Evolutionary conservation across 2,888 invertebrate species (phyloP).

Genomic region (Drosophila meridionalis): DNA sequence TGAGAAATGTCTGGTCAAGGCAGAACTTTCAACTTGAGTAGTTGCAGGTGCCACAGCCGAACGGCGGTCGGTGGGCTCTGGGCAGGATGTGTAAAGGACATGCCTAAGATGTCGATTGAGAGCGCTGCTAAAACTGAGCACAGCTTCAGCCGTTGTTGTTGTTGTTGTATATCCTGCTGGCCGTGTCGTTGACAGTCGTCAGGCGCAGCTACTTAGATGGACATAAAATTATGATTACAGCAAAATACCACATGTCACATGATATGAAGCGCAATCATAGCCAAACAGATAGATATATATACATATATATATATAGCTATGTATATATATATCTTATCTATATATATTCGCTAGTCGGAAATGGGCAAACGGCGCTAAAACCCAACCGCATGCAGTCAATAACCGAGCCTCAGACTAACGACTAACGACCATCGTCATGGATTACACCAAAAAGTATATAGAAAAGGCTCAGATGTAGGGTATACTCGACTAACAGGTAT

Average conservation of each 20-base stretch:
- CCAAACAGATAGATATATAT: not conserved
- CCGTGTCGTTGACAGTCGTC: conserved; percentile 73
- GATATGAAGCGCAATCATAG: conserved; percentile 16
- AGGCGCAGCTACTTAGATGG: conserved; percentile 77
- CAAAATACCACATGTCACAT: conserved; percentile 75
- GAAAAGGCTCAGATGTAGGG: not conserved
- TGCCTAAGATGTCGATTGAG: conserved; percentile 52
- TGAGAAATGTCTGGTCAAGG: conserved; percentile 3
- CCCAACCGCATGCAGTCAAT: conserved; percentile 54
- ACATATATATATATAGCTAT: not conserved
- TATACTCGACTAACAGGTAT: conserved; percentile 2
- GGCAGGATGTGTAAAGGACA: conserved; percentile 35
- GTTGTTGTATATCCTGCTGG: not conserved
- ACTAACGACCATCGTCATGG: conserved; percentile 62
- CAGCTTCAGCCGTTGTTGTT: conserved; percentile 4
- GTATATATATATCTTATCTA: not conserved
- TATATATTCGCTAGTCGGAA: not conserved
- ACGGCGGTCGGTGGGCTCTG: not conserved
- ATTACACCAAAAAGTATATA: conserved; percentile 40
- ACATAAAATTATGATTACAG: conserved; percentile 81
- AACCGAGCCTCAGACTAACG: conserved; percentile 64
- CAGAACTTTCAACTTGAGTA: conserved; percentile 10
- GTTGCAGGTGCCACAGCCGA: conserved; percentile 17
- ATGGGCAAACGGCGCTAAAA: conserved; percentile 9
- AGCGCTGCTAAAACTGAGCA: conserved; percentile 33